These are phyloP conservation scores for Micropoecilia bifurca DNA, from an alignment of 2,797 vertebrate genomes.

Conservation along the genomic window DNA sequence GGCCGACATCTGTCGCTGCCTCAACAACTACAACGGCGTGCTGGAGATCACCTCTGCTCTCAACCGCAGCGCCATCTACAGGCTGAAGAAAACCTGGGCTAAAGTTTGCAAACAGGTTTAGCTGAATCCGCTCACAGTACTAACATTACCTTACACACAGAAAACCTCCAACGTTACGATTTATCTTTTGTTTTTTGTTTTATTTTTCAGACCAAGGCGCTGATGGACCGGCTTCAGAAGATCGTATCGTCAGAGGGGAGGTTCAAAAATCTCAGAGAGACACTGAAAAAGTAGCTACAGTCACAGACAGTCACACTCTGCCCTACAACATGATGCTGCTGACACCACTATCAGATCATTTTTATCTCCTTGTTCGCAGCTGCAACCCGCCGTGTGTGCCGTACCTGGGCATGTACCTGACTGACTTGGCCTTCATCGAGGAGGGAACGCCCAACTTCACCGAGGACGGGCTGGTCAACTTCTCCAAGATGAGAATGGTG, in stretches of 20 bases:
- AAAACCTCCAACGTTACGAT: neutral
- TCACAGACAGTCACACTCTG: neutral
- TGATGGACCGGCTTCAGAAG: slow-evolving; percentile 97
- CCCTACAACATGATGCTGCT: neutral
- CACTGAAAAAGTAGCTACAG: slow-evolving; percentile 92
- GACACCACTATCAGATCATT: neutral
- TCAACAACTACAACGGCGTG: slow-evolving; percentile 97
- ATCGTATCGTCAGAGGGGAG: slow-evolving; percentile 95
- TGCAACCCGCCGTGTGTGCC: slow-evolving; percentile 97
- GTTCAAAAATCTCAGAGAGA: slow-evolving; percentile 99
- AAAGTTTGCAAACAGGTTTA: slow-evolving; percentile 96
- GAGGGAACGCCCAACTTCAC: slow-evolving; percentile 98
- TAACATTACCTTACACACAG: neutral
- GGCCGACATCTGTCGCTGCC: slow-evolving; percentile 93
- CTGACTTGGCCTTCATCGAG: slow-evolving; percentile 96
- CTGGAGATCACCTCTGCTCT: slow-evolving; percentile 97
- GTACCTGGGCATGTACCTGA: slow-evolving; percentile 98
- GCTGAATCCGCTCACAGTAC: neutral
- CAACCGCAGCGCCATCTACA: slow-evolving; percentile 96
- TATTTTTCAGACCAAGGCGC: slow-evolving; percentile 87
- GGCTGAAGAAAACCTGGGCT: slow-evolving; percentile 98
- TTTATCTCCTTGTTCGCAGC: slow-evolving; percentile 68
- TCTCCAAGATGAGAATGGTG: slow-evolving; percentile 99
- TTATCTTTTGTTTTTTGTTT: neutral
- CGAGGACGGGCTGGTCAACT: slow-evolving; percentile 96